Base-by-base conservation (phyloP, 2,113 vertebrate species). In the Anolis carolinensis region DNA sequence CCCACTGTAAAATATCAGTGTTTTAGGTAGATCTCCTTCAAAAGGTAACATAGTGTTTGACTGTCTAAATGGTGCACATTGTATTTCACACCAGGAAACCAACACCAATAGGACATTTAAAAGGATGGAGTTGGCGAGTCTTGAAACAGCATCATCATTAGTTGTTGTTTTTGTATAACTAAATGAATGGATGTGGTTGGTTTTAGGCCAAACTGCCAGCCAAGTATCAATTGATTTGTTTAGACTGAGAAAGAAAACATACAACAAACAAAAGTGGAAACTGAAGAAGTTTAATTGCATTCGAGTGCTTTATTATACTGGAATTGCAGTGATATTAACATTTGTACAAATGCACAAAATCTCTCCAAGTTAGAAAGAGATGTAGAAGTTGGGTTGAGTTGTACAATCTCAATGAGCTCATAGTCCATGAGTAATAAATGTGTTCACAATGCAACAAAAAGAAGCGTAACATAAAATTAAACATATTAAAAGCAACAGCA, bases 231-330 rank as follows among this genome's bases (percentile, higher is more conserved):
- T 70, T 36, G n/a, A n/a, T n/a, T n/a, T n/a, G n/a, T n/a, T n/a
- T n/a, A n/a, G n/a, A n/a, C n/a, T n/a, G n/a, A n/a, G n/a, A n/a
- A n/a, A n/a, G n/a, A n/a, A n/a, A n/a, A n/a, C n/a, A n/a, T n/a
- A n/a, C n/a, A 79, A 32, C 52, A 48, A 36, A 73, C 62, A 67
- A 30, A 13, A 62, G 75, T 0, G 67, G 87, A 55, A 91, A 68
- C 30, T n/a, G 30, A 48, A 50, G 82, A 18, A 88, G 84, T 63
- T 67, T 90, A 59, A 89, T 94, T 96, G 93, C 93, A 93, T 95
- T 96, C 96, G 94, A 99, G 98, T 99, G 98, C 98, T 99, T 99
- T 99, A 99, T 99, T 99, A 97, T 98, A 98, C 95, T 97, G 97
- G 96, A 98, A 97, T 97, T 98, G 98, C 97, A 92, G 97, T 97